Base-by-base conservation (phyloP, 2,113 vertebrate species). In the Machaerirhynchus nigripectus region DNA sequence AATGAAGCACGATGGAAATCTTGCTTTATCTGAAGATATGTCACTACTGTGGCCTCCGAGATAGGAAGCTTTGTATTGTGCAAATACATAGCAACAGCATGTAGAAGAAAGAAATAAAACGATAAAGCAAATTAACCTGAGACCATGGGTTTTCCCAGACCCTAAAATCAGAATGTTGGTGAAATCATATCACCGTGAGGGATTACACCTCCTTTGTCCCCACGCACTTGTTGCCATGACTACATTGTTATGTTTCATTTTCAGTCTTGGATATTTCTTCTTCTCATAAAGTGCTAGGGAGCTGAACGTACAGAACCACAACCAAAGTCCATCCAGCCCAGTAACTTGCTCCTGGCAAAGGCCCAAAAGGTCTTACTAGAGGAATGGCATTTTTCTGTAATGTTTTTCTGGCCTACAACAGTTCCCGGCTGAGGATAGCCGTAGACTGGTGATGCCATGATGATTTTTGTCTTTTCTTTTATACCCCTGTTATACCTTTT, bases 191-290 rank as follows among this genome's bases (percentile, higher is more conserved):
- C 46, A 40, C 20, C 35, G 31, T 23, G 35, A 79, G 56, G 42
- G 39, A 67, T 44, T 57, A 33, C 9, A 39, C 3, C 5, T 64
- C 8, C 9, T 69, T 60, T 85, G 16, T 18, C 26, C 21, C 31
- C 5, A 27, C 18, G 13, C 0, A 0, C 16, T 61, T 74, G 5
- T 52, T 63, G 23, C 5, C 14, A 14, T 17, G 6, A 15, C 12
- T 53, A 27, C 2, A 1, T 11, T n/a, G 5, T 20, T 52, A 13
- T 65, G 39, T 44, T 73, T 28, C 12, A 37, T 69, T 84, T 74
- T 78, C 42, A 26, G 9, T 57, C 27, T 40, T 27, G 8, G 26
- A 12, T 26, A 13, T 53, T 56, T 20, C 2, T 57, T n/a, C 15
- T 59, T 73, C 46, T 50, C 44, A 63, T 42, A 6, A 68, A 64